A percentile compares a stretch with the other conserved stretches of the same genome.
phyloP scores from a whole-genome alignment of 2,888 invertebrate genomes.

The Listrodromus nycthemerus region DNA sequence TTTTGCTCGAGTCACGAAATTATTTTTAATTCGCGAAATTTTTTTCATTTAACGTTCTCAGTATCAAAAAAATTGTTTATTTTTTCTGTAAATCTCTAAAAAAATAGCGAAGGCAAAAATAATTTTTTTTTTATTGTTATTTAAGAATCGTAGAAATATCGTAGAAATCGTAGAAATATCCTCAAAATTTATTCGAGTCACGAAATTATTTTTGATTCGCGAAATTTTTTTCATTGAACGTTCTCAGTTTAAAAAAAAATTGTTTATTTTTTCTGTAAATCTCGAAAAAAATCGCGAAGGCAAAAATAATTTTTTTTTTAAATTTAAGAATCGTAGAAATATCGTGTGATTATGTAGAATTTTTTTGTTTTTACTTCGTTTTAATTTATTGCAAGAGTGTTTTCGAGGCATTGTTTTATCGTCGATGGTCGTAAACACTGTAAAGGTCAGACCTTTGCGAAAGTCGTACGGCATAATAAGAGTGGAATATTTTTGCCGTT shows the following conservation, averaged over 20 bases:
- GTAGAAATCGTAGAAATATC: neutral
- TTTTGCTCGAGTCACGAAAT: too few species aligned
- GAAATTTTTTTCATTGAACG: too few species aligned
- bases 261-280: neutral
- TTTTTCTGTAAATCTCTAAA: neutral
- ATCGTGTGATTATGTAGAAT: neutral
- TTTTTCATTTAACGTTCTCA: too few species aligned
- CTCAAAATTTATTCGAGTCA: neutral
- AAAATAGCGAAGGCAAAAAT: too few species aligned
- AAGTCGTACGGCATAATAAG: neutral
- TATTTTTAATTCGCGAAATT: too few species aligned
- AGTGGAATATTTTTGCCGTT: neutral
- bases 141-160: too few species aligned
- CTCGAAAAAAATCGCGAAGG: too few species aligned
- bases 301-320: too few species aligned
- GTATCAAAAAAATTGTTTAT: neutral
- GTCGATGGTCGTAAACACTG: neutral
- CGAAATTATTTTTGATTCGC: too few species aligned
- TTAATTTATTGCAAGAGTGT: neutral
- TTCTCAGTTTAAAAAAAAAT: neutral
- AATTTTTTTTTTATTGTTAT: too few species aligned
- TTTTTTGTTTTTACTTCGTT: neutral
- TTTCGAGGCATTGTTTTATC: neutral
- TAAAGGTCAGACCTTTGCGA: neutral
- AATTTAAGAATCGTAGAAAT: too few species aligned